Evolutionary conservation across 1,140 invertebrate species (phyloP).

Genomic region (Himalopsyche phryganea): DNA sequence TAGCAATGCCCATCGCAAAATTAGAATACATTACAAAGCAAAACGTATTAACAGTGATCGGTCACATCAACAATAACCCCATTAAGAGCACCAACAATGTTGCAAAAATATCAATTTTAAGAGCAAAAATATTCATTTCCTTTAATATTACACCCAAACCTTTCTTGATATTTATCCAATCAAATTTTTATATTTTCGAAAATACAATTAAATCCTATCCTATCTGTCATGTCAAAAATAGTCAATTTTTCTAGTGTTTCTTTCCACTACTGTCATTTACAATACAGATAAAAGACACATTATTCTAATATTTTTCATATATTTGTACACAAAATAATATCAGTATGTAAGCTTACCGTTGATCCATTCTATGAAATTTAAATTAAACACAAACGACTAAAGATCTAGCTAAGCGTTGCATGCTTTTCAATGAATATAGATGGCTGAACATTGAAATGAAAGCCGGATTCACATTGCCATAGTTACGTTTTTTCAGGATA

Average conservation of each 20-base stretch:
- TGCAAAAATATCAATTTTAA: conserved; percentile 27
- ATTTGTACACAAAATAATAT: conserved; percentile 19
- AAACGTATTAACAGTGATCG: conserved; percentile 1
- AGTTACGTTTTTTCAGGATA: too few species aligned
- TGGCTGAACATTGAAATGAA: too few species aligned
- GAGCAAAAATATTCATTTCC: conserved; percentile 25
- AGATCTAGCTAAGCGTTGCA: too few species aligned
- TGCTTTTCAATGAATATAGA: too few species aligned
- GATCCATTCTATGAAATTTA: too few species aligned
- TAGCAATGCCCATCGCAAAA: conserved; percentile 18
- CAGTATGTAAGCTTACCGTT: too few species aligned
- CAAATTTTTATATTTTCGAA: conserved; percentile 27
- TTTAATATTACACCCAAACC: conserved; percentile 1
- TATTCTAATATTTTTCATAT: conserved; percentile 14
- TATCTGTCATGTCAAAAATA: conserved; percentile 35
- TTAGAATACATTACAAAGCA: conserved; percentile 22
- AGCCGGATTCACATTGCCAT: too few species aligned
- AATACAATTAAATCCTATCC: conserved; percentile 32
- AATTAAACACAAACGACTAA: too few species aligned
- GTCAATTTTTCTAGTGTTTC: conserved; percentile 29
- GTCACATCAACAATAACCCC: conserved; percentile 9
- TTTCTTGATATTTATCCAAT: not conserved
- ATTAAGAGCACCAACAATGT: conserved; percentile 31
- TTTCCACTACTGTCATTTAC: conserved; percentile 26
- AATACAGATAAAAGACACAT: conserved; percentile 14